Conservation (phyloP, 2,888 invertebrate species). For the Luperina testacea region DNA sequence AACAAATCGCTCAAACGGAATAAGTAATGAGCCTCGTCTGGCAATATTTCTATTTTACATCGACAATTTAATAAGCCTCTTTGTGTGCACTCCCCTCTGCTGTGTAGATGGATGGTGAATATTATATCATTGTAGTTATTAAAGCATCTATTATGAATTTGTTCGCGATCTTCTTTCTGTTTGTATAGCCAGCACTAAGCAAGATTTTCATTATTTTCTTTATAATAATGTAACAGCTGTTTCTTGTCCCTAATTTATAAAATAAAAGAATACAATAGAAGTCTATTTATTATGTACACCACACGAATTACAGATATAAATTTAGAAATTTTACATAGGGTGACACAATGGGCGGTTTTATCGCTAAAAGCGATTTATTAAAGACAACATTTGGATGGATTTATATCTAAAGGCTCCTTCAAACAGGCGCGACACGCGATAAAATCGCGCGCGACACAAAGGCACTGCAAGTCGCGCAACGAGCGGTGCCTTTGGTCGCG, state of each 20-base stretch:
- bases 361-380: no score
- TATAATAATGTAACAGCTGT: neutral
- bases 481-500: no score
- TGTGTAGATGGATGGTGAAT: constrained; percentile 47
- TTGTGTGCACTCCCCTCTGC: constrained; percentile 64
- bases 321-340: neutral
- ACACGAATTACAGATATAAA: neutral
- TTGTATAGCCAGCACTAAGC: neutral
- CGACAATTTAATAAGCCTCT: constrained; percentile 79
- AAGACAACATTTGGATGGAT: no score
- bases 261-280: neutral
- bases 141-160: constrained; percentile 27
- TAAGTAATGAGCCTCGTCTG: constrained; percentile 80
- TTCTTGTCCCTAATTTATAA: neutral
- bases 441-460: no score
- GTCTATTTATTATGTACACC: no score
- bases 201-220: neutral
- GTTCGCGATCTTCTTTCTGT: neutral
- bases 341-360: neutral
- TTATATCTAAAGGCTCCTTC: no score
- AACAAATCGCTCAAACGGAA: constrained; percentile 84
- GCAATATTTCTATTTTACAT: constrained; percentile 81
- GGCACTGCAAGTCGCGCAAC: no score
- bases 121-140: constrained; percentile 49
- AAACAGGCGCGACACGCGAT: no score